Base-by-base conservation (phyloP, 2,888 invertebrate species). In the Vandiemenella viatica region DNA sequence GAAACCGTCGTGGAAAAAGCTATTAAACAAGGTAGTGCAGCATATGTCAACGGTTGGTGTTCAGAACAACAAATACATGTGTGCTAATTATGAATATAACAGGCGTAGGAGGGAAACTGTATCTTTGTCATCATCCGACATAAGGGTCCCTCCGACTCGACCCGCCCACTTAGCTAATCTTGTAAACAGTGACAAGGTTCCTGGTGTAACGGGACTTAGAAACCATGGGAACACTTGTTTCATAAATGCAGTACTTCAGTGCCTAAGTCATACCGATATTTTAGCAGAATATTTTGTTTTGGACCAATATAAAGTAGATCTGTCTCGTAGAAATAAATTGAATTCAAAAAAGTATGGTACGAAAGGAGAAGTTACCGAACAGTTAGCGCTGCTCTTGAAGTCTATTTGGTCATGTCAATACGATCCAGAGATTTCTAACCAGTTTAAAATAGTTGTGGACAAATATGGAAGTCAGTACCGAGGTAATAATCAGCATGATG, bases 191-290 rank as follows among this genome's bases (percentile, higher is more conserved):
- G 86, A 86, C 57, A 76, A 81, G 55, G 83, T 83, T 19, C 88
- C 88, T 16, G 92, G 92, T 48, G 89, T 88, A 4, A 85, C 87
- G 56, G 96, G 95, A 13, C 76, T 96, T 20, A 80, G 88, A 61
- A 96, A 96, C 67, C 95, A 95, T 68, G 96, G 95, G 46, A 96
- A 96, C 69, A 96, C 95, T 53, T 96, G 96, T 65, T 96, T 95
- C 64, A 95, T 96, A 79, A 96, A 95, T 73, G 92, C 96, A 47
- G 89, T 96, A 50, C 70, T 96, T 52, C 96, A 96, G 72, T 96
- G 96, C 70, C 80, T 96, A 61, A 91, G 91, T 56, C 91, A 95
- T 67, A 95, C 95, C 37, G 95, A 96, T 70, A 80, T 87, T 55
- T 77, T 96, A 57, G 91, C 95, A 37, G 91, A 93, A 68, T 96